Base-by-base conservation (phyloP, 2,113 vertebrate genomes). In the Trematomus loennbergii region DNA sequence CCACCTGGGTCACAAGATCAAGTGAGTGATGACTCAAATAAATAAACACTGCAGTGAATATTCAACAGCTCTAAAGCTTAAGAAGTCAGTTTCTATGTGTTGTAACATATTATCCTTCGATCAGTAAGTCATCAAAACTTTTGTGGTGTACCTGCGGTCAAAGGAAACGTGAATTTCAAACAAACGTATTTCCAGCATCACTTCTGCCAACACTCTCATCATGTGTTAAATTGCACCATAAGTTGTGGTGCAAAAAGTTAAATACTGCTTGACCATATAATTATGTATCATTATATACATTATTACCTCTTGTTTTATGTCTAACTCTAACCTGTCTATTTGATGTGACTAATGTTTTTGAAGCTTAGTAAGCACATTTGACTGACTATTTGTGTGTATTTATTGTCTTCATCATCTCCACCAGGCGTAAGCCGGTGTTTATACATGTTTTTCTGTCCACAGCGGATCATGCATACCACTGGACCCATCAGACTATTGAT, bases 1-100 rank as follows among this genome's bases (percentile, higher is more conserved):
- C 98, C 87, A 99, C 98, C 98, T 99, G 89, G 5, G 67, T 29
- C 22, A 84, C 22, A 78, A 50, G 12, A 59, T 48, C 25, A 48
- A 20, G 36, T 53, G 0, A 50, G 10, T 11, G 20, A 43, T 62
- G 0, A 43, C 9, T 9, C 9, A 62, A 43, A 68, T 4, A 43
- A 45, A 67, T 2, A 40, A 40, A 40, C 5, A 40, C 36, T 40
- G 36, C 36, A 40, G 36, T 40, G 36, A 40, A 40, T 40, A 40
- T 40, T 8, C 8, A 40, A 40, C 36, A 1, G 36, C 29, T 29
- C 29, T 3, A 29, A 29, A 29, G 29, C 29, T 29, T 29, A 40
- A 40, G 36, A 40, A 40, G 36, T 40, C 36, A 4, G 36, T 40
- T 40, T 8, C 36, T 40, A 40, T 40, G 36, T 40, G 6, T 40